A percentile compares a stretch with the other conserved stretches of the same genome.
Evolutionary conservation across 2,888 invertebrate species (phyloP).

Genomic region (Glyphotaelius pellucidus): DNA sequence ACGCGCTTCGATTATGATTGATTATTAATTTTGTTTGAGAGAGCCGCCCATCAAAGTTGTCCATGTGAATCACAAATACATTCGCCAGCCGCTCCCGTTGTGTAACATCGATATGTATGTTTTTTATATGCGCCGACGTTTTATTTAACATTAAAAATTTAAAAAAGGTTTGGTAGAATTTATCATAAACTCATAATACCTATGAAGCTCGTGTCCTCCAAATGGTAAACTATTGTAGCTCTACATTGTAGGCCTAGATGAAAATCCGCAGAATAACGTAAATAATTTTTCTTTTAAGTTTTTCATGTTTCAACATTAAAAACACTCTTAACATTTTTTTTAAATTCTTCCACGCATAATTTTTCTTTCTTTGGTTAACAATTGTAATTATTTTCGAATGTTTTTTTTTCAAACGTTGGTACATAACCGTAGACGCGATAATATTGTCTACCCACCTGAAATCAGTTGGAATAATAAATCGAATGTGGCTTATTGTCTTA

Average conservation of each 20-base stretch:
- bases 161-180: not conserved
- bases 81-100: no score
- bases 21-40: not conserved
- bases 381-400: not conserved
- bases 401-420: not conserved
- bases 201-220: not conserved
- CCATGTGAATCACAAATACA: not conserved
- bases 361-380: not conserved
- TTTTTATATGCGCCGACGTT: not conserved
- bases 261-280: not conserved
- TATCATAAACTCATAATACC: not conserved
- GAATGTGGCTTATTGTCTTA: not conserved
- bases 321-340: not conserved
- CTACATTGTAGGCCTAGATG: not conserved
- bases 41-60: not conserved
- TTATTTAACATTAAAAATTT: not conserved
- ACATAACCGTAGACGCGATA: not conserved
- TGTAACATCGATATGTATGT: not conserved
- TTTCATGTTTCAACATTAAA: not conserved
- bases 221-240: not conserved
- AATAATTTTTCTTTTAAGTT: not conserved
- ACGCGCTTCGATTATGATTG: not conserved
- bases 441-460: not conserved
- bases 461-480: not conserved
- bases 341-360: not conserved